Base-by-base conservation (phyloP, 1,140 invertebrate genomes). In the Anastrepha obliqua region DNA sequence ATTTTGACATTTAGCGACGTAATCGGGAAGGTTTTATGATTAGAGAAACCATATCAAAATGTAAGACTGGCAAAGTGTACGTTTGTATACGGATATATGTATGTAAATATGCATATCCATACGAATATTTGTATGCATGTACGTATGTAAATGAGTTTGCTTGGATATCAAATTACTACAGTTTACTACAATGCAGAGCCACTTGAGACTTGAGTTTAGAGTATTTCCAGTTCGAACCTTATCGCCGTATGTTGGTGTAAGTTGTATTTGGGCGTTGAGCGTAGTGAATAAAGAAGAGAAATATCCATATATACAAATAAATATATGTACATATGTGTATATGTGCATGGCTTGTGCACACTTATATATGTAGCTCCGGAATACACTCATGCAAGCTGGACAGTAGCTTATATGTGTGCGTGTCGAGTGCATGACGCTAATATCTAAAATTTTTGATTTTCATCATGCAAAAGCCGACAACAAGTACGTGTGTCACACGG, bases 31-130 rank as follows among this genome's bases (percentile, higher is more conserved):
- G 42, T 3, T 29, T 70, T n/a, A 29, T 29, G 7, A 74, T 74
- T 74, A 47, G 70, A 74, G 70, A 74, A 74, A 47, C 70, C 70
- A 74, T 74, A 74, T 74, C 70, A 11, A 7, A 29, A 29, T 29
- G 29, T 29, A 29, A 29, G 29, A 29, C 29, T 29, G 29, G 29
- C 29, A 29, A 29, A 29, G 29, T 29, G 29, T 29, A 29, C 29
- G 29, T 29, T 29, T 7, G 11, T 74, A 3, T 47, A 5, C 7
- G 1, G 44, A 7, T 47, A 51, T 74, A 17, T 2, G 11, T 13
- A 70, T 44, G 67, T 74, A 17, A 15, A 47, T 44, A 74, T 17
- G 13, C 67, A 17, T 74, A 42, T 62, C 15, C 60, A 62, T 4
- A n/a, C 20, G 17, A 15, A 42, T 65, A 20, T 39, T 29, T n/a